Evolutionary conservation across 2,113 vertebrate species (phyloP).

Genomic region (Ictalurus furcatus): DNA sequence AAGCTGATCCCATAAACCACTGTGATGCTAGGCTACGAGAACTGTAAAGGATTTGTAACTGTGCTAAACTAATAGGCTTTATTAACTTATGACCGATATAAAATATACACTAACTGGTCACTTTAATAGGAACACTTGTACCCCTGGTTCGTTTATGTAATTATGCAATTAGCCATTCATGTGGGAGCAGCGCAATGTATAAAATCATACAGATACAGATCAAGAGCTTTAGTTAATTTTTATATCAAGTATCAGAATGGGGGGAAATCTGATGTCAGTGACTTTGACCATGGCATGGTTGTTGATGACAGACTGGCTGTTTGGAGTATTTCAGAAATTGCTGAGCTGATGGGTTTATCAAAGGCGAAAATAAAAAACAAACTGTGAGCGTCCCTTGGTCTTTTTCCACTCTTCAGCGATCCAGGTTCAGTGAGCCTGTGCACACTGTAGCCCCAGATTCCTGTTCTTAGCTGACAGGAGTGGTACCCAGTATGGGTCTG

Average conservation of each 20-base stretch:
- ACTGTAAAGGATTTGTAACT: background rate
- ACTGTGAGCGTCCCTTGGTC: background rate
- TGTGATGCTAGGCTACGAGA: background rate
- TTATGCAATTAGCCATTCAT: background rate
- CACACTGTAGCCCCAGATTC: background rate
- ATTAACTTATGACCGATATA: background rate
- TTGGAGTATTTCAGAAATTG: slow-evolving; percentile 1
- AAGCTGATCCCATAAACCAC: background rate
- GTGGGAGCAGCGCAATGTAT: background rate
- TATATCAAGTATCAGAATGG: background rate
- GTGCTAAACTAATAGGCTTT: background rate
- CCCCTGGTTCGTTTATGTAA: background rate
- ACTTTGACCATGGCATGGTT: background rate
- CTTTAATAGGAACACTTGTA: background rate
- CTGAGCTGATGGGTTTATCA: background rate
- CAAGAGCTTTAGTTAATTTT: background rate
- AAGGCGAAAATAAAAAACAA: background rate
- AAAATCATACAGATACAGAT: background rate
- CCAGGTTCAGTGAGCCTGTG: background rate
- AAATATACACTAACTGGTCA: background rate
- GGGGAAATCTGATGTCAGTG: background rate
- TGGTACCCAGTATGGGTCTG: background rate
- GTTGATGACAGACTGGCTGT: background rate
- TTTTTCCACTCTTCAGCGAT: background rate
- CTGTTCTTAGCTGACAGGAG: background rate